Evolutionary conservation across 1,140 invertebrate species (phyloP), one percentile per base, ranked within the genome.

Genomic region (Arion vulgaris): DNA sequence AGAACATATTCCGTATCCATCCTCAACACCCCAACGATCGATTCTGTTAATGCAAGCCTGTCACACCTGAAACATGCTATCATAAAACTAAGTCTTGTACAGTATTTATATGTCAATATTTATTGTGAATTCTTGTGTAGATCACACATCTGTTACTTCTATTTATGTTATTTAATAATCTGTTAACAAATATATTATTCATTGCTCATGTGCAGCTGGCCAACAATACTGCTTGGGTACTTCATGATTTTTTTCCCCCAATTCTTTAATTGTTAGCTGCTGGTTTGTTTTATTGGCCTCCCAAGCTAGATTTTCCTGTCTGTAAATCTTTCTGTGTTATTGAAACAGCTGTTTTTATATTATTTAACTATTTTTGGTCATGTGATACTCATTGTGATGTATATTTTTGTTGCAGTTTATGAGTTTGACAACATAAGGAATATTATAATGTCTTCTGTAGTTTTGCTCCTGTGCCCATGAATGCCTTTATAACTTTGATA

Each of bases 41-140:
- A n/a, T n/a, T n/a, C n/a, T n/a, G n/a, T n/a, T n/a, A n/a, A n/a
- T n/a, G n/a, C n/a, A n/a, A n/a, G n/a, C n/a, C n/a, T n/a, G n/a
- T n/a, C 41, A 45, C 41, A 45, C 41, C 5, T 45, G 5, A 45
- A 5, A 45, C 49, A 23, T 53, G 28, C 2, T 53, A 79, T 79
- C 76, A 79, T 57, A 79, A 38, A 39, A 41, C 78, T 66, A 80
- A 80, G 78, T 80, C 78, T n/a, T 80, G 78, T 80, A 80, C 68
- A 80, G 78, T 80, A 80, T 80, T 80, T 69, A 80, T 80, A 26
- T 80, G 78, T 80, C 68, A 17, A 79, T 66, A 79, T 36, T 68
- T n/a, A 57, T 57, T 57, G n/a, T 28, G 32, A 9, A n/a, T 66
- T 11, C 9, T 7, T 66, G 62, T 66, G 28, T 1, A 66, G 28